phyloP scores from a whole-genome alignment of 2,113 vertebrate species.

The Aix galericulata region DNA sequence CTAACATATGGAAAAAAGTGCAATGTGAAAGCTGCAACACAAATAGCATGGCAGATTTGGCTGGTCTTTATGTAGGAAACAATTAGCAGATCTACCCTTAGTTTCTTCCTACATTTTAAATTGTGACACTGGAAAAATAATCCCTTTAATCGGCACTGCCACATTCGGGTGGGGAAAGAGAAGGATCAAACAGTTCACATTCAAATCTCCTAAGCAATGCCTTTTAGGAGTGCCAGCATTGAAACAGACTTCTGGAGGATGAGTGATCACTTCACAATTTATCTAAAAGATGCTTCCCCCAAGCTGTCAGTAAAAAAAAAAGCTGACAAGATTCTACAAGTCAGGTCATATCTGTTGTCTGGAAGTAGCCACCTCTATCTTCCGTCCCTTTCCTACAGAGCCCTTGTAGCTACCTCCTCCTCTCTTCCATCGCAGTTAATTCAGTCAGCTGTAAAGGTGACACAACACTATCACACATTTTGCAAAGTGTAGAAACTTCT shows the following conservation, averaged over 20 bases:
- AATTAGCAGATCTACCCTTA: conserved; percentile 7
- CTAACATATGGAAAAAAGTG: neutral
- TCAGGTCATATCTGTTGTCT: neutral
- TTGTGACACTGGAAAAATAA: conserved; percentile 4
- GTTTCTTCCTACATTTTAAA: neutral
- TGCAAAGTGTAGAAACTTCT: neutral
- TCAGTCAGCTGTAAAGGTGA: neutral
- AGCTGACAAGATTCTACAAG: neutral
- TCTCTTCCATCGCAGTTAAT: neutral
- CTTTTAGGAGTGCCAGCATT: conserved; percentile 27
- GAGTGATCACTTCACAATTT: conserved; percentile 1
- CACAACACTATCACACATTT: neutral
- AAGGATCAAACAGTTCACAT: conserved; percentile 27
- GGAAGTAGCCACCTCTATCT: neutral
- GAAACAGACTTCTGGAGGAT: conserved; percentile 28
- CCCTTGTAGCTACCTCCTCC: neutral
- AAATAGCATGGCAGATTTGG: neutral
- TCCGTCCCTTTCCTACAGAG: neutral
- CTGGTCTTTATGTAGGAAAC: neutral
- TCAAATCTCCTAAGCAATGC: neutral
- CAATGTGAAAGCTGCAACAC: neutral
- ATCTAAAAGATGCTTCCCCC: conserved; percentile 48
- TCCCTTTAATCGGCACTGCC: conserved; percentile 43
- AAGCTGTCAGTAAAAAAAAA: conserved; percentile 5
- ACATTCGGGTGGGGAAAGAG: conserved; percentile 3